A percentile compares a stretch with the other conserved stretches of the same genome.
These are phyloP conservation scores for Melanogrammus aeglefinus DNA, from an alignment of 2,797 vertebrate species.

Conservation along the genomic window DNA sequence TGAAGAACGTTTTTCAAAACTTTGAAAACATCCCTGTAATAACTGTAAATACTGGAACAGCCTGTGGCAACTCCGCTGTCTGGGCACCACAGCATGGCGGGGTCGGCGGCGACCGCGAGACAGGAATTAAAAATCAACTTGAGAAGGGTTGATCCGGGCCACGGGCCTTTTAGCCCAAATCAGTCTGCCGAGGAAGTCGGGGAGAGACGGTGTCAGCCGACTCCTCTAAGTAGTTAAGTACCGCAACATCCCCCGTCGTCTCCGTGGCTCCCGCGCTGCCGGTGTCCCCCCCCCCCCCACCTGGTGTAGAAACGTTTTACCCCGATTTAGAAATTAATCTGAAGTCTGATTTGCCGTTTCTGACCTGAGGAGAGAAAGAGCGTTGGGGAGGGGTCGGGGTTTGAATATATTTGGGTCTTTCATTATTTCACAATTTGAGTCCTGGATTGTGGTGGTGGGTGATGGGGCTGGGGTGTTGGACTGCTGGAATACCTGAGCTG, in stretches of 20 bases:
- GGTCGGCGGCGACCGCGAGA: neutral
- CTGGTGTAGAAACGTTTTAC: neutral
- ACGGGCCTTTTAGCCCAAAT: neutral
- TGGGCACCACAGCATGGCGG: conserved; percentile 22
- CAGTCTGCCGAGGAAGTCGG: neutral
- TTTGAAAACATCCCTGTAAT: neutral
- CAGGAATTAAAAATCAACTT: neutral
- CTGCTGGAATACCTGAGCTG: too few relatives aligned
- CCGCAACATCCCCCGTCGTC: conserved; percentile 22
- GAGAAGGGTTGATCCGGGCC: neutral
- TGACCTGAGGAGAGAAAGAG: conserved; percentile 16
- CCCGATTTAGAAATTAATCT: neutral
- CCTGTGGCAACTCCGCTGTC: conserved; percentile 8
- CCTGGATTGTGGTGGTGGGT: conserved; percentile 3
- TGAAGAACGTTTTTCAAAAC: too few relatives aligned
- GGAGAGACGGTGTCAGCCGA: conserved; percentile 18
- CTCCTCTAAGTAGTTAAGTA: conserved; percentile 36
- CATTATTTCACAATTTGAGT: conserved; percentile 50
- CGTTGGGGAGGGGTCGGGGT: neutral
- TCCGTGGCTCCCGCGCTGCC: conserved; percentile 20
- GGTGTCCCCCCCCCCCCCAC: conserved; percentile 28
- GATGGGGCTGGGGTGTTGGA: neutral
- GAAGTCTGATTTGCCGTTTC: conserved; percentile 31
- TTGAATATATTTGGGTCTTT: conserved; percentile 43
- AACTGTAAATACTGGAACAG: neutral